phyloP scores from a whole-genome alignment of 2,797 vertebrate genomes.

The Mus caroli region DNA sequence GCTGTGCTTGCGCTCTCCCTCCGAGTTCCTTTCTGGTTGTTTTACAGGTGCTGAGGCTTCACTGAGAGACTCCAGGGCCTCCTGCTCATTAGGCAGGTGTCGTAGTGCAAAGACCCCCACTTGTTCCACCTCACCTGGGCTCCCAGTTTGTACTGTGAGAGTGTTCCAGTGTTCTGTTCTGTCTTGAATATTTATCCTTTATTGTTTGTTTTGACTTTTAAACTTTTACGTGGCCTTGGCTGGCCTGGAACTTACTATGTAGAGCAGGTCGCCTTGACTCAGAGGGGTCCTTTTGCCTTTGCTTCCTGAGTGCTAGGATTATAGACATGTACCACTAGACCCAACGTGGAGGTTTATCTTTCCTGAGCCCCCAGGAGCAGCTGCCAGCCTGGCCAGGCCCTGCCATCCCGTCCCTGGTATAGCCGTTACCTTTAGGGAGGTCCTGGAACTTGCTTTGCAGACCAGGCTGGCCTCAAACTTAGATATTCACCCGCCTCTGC shows the following conservation, averaged over 20 bases:
- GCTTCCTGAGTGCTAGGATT: neutral
- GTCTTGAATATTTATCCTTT: neutral
- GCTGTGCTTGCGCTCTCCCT: neutral
- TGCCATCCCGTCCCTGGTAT: fast-evolving
- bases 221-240: neutral
- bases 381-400: too few species aligned
- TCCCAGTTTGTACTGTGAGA: neutral
- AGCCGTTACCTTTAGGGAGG: fast-evolving
- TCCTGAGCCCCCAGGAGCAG: neutral
- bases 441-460: neutral
- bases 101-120: too few species aligned
- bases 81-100: fast-evolving
- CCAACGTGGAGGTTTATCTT: neutral
- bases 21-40: neutral
- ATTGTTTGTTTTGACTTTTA: neutral
- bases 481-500: neutral
- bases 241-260: neutral
- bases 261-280: neutral
- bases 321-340: too few species aligned
- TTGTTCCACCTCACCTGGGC: neutral
- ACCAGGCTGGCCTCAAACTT: neutral
- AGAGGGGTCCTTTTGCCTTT: neutral
- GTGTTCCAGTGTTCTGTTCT: neutral
- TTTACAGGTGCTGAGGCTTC: neutral
- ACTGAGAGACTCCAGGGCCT: neutral